Evolutionary conservation across 2,888 invertebrate species (phyloP), one percentile per base, ranked within the genome.

Genomic region (Diplolepis rosae): DNA sequence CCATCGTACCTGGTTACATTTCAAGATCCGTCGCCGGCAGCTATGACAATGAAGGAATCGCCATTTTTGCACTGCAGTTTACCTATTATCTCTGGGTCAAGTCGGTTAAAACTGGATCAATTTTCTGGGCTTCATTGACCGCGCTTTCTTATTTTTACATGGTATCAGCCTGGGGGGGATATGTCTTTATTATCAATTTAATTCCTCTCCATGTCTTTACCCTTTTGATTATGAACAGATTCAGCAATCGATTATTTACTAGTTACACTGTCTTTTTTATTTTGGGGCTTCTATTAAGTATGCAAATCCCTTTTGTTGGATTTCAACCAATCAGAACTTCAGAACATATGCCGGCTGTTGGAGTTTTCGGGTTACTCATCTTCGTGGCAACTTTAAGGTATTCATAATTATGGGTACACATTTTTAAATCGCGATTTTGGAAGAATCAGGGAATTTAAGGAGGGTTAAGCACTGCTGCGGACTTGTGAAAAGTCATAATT

Each of bases 161-260:
- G 99, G 99, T 99, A 1, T 99, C 98, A 75, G 99, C 99, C 79
- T 99, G 99, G 99, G 99, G 99, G 81, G 99, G 99, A 77, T 99
- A 99, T 87, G 99, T 99, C 48, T 99, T 99, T 89, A 99, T 99
- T 83, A 99, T 99, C 87, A 99, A 99, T 90, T 90, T 99, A 85
- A 99, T 99, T 79, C 99, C 99, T 0, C 92, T 99, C 11, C 99
- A 99, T 87, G 98, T 98, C 4, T 98, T 99, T 90, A 94, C 95
- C 1, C 90, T 99, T 48, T 91, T 99, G 52, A 90, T 98, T 54
- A 98, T 99, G 97, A 99, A 98, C 48, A 92, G 98, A 68, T 99
- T 94, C 90, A 98, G 98, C 1, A 94, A 95, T 85, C 92, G 98
- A 65, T 90, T 98, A 65, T 96, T 98, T 86, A 96, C 96, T 81